Conservation (phyloP, 2,797 vertebrate genomes). For the Intellagama lesueurii region DNA sequence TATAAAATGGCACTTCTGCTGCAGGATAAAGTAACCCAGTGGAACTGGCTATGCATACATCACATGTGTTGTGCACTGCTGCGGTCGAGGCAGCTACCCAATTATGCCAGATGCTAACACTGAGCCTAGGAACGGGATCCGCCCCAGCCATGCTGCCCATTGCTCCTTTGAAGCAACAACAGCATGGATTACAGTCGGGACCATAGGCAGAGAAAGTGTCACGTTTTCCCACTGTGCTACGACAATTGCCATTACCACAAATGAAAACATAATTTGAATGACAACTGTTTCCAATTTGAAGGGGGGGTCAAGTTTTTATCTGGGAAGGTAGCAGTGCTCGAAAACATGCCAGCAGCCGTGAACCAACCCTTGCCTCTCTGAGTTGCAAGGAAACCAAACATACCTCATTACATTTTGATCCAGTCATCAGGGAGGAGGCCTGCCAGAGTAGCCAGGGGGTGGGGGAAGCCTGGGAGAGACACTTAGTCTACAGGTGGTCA, state of each 20-base stretch:
- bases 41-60: neutral
- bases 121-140: neutral
- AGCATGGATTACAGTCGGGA: neutral
- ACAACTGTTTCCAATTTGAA: neutral
- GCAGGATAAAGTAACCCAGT: neutral
- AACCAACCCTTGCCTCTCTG: constrained; percentile 6
- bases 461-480: neutral
- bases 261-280: neutral
- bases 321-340: neutral
- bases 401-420: constrained; percentile 24
- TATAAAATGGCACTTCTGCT: neutral
- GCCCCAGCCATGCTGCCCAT: no score
- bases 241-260: neutral
- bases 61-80: neutral
- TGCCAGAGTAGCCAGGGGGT: neutral
- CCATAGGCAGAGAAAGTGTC: neutral
- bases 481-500: neutral
- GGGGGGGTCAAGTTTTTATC: neutral
- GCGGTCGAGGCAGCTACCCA: neutral
- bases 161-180: neutral
- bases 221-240: neutral
- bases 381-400: constrained; percentile 11
- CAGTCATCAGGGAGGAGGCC: neutral
- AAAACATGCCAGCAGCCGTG: neutral
- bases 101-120: neutral